Conservation (phyloP, 2,888 invertebrate genomes). For the Phania funesta region DNA sequence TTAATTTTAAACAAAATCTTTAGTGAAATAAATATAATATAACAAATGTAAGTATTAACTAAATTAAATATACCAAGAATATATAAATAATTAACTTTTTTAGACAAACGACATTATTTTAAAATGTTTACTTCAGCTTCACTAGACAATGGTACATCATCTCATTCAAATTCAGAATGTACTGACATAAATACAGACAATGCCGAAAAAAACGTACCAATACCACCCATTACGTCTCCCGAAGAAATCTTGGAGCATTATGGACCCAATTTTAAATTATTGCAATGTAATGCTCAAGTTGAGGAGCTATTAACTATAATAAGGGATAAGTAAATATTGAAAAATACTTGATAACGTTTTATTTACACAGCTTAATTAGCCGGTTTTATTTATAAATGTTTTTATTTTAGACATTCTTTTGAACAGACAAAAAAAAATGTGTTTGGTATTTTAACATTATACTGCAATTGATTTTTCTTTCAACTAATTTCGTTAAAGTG, state of each 20-base stretch:
- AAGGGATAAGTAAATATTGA: constrained; percentile 87
- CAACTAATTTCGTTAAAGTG: not conserved
- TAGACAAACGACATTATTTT: not conserved
- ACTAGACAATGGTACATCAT: constrained; percentile 52
- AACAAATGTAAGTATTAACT: constrained; percentile 31
- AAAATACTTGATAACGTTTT: constrained; percentile 12
- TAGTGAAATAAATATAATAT: constrained; percentile 18
- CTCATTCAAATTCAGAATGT: constrained; percentile 56
- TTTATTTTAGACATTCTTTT: too few relatives aligned
- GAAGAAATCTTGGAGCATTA: constrained; percentile 75
- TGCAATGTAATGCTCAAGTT: constrained; percentile 78
- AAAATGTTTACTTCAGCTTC: constrained; percentile 63
- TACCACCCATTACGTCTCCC: constrained; percentile 54
- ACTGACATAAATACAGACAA: constrained; percentile 44
- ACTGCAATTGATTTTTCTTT: constrained; percentile 15
- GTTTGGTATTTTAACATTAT: too few relatives aligned
- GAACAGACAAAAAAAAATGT: too few relatives aligned
- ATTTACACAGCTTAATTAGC: not conserved
- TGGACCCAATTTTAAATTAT: constrained; percentile 78
- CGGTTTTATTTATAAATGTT: constrained; percentile 12
- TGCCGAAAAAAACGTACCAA: constrained; percentile 41
- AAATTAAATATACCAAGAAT: not conserved
- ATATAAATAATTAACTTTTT: not conserved
- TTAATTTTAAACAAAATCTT: constrained; percentile 42
- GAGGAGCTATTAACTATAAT: constrained; percentile 91